These are phyloP conservation scores for Scaptomyza montana DNA, from an alignment of 1,140 invertebrate species.

Conservation along the genomic window DNA sequence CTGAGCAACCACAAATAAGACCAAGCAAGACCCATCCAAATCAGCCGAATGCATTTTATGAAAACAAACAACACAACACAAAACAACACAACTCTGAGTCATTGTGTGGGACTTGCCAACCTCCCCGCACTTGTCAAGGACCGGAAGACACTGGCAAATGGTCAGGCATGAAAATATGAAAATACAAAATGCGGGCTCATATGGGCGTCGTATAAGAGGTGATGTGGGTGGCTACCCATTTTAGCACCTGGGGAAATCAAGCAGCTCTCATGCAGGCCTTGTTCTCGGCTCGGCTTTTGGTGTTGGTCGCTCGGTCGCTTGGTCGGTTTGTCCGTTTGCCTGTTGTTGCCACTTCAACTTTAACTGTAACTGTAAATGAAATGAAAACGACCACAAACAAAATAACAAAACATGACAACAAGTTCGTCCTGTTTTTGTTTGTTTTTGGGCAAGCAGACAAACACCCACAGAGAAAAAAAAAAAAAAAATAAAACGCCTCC, in stretches of 20 bases:
- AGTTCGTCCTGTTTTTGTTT: conserved; percentile 16
- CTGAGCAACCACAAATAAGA: conserved; percentile 46
- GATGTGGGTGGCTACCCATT: conserved; percentile 23
- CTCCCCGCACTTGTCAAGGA: conserved; percentile 21
- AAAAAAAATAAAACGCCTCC: conserved; percentile 3
- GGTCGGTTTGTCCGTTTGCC: conserved; percentile 13
- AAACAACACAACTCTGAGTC: too few species aligned
- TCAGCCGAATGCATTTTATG: conserved; percentile 48
- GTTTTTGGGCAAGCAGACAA: background rate
- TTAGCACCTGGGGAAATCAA: conserved; percentile 74
- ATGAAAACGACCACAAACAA: conserved; percentile 73
- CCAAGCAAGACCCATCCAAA: conserved; percentile 45
- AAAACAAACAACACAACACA: conserved; percentile 11
- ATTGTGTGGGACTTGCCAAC: background rate
- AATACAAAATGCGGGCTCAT: conserved; percentile 52
- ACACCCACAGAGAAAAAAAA: conserved; percentile 4
- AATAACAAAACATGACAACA: conserved; percentile 64
- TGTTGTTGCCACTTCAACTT: conserved; percentile 42
- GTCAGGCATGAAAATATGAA: conserved; percentile 65
- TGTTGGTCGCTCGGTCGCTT: background rate
- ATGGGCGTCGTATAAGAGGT: conserved; percentile 18
- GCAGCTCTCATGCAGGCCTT: conserved; percentile 56
- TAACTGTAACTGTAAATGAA: conserved; percentile 70
- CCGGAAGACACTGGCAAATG: conserved; percentile 51
- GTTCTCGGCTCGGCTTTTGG: conserved; percentile 18